phyloP scores from a whole-genome alignment of 1,140 invertebrate species.

The Drosophila mauritiana region DNA sequence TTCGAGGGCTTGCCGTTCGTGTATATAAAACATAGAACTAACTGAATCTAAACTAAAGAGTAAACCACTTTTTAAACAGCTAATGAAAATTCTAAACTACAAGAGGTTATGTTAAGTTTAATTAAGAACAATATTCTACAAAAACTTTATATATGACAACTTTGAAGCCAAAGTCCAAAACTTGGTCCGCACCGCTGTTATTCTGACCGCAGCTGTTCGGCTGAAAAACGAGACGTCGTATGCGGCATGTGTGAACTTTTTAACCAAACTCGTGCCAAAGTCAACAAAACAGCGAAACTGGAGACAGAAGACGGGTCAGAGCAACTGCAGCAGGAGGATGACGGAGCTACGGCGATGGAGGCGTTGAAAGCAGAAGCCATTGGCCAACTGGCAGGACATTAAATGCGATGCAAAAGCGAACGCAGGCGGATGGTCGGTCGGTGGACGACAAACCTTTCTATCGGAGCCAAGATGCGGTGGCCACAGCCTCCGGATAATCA shows the following conservation, averaged over 20 bases:
- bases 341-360: not conserved
- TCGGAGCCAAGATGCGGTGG: slow-evolving; percentile 74
- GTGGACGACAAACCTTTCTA: slow-evolving; percentile 57
- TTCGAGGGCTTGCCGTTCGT: not conserved
- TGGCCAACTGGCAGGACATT: slow-evolving; percentile 73
- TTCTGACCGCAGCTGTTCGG: slow-evolving; percentile 22
- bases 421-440: slow-evolving; percentile 13
- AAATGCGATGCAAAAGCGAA: slow-evolving; percentile 69
- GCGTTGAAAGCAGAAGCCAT: slow-evolving; percentile 41
- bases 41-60: not conserved
- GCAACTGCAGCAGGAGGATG: not conserved
- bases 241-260: slow-evolving; percentile 79
- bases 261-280: slow-evolving; percentile 81
- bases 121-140: slow-evolving; percentile 13
- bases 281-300: slow-evolving; percentile 74
- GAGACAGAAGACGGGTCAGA: slow-evolving; percentile 13
- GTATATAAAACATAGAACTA: not conserved
- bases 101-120: not conserved
- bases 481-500: slow-evolving; percentile 78
- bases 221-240: slow-evolving; percentile 31
- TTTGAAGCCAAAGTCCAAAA: not conserved
- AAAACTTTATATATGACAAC: slow-evolving; percentile 11
- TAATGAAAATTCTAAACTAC: not conserved
- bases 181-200: slow-evolving; percentile 23
- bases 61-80: not conserved